Conservation (phyloP, 2,888 invertebrate species). For the Mantis religiosa region DNA sequence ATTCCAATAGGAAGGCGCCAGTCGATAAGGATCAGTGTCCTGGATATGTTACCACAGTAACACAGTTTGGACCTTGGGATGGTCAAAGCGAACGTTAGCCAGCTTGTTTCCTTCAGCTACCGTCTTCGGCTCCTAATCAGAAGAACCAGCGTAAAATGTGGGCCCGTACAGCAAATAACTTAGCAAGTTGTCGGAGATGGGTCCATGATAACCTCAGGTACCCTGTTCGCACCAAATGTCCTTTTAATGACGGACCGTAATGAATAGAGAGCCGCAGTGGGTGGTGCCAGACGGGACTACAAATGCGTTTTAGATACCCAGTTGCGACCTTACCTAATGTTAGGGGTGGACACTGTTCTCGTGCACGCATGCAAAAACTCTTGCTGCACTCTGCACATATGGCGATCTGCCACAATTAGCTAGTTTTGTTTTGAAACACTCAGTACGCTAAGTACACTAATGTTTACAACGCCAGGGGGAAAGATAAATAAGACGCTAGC, state of each 20-base stretch:
- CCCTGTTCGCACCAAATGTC: conserved; percentile 5
- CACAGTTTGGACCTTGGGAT: too few species aligned
- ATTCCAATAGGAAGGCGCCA: too few species aligned
- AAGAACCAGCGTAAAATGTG: background rate
- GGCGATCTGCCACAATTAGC: background rate
- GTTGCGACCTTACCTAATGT: background rate
- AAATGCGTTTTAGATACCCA: background rate
- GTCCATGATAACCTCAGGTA: background rate
- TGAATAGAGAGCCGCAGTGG: background rate
- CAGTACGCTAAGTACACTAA: background rate
- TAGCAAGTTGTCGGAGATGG: background rate
- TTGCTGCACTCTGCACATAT: background rate
- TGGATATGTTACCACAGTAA: too few species aligned
- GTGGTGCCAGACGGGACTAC: background rate
- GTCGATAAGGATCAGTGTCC: too few species aligned
- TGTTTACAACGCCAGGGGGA: background rate
- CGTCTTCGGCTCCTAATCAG: background rate
- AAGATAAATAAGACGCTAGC: too few species aligned
- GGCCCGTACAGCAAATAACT: background rate
- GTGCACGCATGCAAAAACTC: background rate
- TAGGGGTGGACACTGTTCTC: background rate
- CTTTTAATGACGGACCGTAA: conserved; percentile 4
- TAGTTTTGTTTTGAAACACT: background rate
- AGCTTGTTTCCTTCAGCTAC: background rate
- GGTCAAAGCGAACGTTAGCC: too few species aligned